These are phyloP conservation scores for Apis dorsata DNA, from an alignment of 1,140 invertebrate species.

Conservation along the genomic window DNA sequence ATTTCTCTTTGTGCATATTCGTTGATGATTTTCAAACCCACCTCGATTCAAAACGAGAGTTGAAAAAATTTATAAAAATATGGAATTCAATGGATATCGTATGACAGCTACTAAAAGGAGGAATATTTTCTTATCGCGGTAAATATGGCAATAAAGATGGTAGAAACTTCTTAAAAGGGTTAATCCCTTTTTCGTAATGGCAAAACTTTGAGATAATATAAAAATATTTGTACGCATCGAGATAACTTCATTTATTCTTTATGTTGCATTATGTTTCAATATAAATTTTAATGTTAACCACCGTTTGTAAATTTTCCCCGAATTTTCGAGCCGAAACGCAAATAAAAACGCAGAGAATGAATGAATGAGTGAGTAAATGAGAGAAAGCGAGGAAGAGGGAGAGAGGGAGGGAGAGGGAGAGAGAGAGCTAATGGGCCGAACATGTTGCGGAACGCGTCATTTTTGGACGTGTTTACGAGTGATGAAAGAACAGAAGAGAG, in stretches of 20 bases:
- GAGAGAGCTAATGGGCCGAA: not conserved
- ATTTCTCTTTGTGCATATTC: too few species aligned
- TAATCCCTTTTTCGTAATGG: constrained; percentile 1
- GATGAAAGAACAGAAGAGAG: not conserved
- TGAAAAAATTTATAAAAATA: not conserved
- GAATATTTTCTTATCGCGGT: constrained; percentile 2
- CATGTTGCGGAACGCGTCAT: not conserved
- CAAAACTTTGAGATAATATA: not conserved
- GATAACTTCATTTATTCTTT: constrained; percentile 26
- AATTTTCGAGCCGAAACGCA: too few species aligned
- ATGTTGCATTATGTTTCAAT: not conserved
- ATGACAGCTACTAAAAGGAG: not conserved
- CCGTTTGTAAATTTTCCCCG: not conserved
- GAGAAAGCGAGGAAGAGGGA: too few species aligned
- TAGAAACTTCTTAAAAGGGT: not conserved
- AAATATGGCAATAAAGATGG: not conserved
- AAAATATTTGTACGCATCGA: constrained; percentile 25
- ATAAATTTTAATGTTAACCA: not conserved
- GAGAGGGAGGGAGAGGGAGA: too few species aligned
- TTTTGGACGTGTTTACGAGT: constrained; percentile 23
- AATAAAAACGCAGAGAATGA: too few species aligned
- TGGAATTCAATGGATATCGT: not conserved
- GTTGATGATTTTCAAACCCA: not conserved
- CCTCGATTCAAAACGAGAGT: not conserved
- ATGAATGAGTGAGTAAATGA: too few species aligned